Evolutionary conservation across 2,888 invertebrate species (phyloP).

Genomic region (Drosophila pseudotalamancana): DNA sequence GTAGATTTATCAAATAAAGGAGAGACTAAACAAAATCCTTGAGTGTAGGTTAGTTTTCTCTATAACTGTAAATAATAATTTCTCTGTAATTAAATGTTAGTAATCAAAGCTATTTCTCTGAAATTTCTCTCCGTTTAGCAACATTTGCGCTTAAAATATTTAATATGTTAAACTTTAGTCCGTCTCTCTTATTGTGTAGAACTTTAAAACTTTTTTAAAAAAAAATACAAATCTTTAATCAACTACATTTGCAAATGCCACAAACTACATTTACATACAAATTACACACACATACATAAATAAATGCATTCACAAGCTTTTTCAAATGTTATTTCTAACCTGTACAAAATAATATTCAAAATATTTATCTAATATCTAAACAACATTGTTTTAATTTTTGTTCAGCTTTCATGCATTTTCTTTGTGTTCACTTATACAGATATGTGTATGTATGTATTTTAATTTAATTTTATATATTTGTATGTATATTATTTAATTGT

Average conservation of each 20-base stretch:
- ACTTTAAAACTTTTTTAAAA: slow-evolving; percentile 2
- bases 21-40: too few species aligned
- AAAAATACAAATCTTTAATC: background rate
- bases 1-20: too few species aligned
- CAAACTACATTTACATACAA: slow-evolving; percentile 3
- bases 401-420: slow-evolving; percentile 43
- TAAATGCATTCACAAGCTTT: background rate
- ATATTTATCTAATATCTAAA: slow-evolving; percentile 36
- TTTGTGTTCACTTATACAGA: slow-evolving; percentile 12
- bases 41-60: too few species aligned
- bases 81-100: too few species aligned
- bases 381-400: slow-evolving; percentile 14
- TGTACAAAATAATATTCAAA: slow-evolving; percentile 39
- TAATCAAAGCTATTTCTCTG: too few species aligned
- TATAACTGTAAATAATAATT: too few species aligned
- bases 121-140: background rate
- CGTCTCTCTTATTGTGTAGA: slow-evolving; percentile 5
- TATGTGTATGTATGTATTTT: background rate
- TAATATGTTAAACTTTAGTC: background rate
- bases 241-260: slow-evolving; percentile 1
- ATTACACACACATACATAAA: background rate
- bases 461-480: slow-evolving; percentile 9
- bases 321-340: slow-evolving; percentile 8
- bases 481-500: slow-evolving; percentile 34
- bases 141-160: too few species aligned